phyloP scores from a whole-genome alignment of 1,140 invertebrate genomes.

The Lutraria rhynchaena region DNA sequence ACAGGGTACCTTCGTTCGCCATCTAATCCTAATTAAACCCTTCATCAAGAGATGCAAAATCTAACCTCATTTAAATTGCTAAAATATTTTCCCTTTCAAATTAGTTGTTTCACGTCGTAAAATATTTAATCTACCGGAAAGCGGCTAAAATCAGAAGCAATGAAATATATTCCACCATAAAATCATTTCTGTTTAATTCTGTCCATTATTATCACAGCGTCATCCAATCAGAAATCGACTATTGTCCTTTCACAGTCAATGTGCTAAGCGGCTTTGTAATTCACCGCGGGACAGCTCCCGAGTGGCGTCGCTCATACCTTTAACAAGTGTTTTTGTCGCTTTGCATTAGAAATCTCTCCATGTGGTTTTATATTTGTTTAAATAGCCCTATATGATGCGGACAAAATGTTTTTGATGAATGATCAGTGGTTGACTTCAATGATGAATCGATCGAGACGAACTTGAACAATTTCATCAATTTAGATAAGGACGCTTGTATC shows the following conservation, averaged over 20 bases:
- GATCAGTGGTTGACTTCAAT: slow-evolving; percentile 55
- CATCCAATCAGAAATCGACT: slow-evolving; percentile 45
- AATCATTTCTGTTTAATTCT: slow-evolving; percentile 60
- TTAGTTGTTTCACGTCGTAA: slow-evolving; percentile 17
- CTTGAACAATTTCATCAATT: slow-evolving; percentile 32
- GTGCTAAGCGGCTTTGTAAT: slow-evolving; percentile 56
- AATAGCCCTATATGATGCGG: slow-evolving; percentile 55
- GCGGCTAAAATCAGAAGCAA: slow-evolving; percentile 40
- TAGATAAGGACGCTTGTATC: slow-evolving; percentile 49
- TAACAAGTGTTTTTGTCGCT: slow-evolving; percentile 62
- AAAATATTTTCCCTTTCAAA: slow-evolving; percentile 49
- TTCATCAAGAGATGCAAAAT: background rate
- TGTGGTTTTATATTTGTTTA: slow-evolving; percentile 47
- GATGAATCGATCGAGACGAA: slow-evolving; percentile 44
- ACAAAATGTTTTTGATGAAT: slow-evolving; percentile 60
- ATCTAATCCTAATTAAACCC: no score
- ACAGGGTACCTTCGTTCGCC: no score
- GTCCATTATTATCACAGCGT: slow-evolving; percentile 53
- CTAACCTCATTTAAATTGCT: slow-evolving; percentile 33
- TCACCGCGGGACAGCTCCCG: slow-evolving; percentile 50
- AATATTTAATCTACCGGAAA: slow-evolving; percentile 33
- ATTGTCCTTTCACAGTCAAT: slow-evolving; percentile 58
- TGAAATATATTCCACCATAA: slow-evolving; percentile 45
- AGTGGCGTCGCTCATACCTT: slow-evolving; percentile 49
- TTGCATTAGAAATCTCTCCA: slow-evolving; percentile 45